Base-by-base conservation (phyloP, 1,140 invertebrate genomes). In the Heterodera schachtii region DNA sequence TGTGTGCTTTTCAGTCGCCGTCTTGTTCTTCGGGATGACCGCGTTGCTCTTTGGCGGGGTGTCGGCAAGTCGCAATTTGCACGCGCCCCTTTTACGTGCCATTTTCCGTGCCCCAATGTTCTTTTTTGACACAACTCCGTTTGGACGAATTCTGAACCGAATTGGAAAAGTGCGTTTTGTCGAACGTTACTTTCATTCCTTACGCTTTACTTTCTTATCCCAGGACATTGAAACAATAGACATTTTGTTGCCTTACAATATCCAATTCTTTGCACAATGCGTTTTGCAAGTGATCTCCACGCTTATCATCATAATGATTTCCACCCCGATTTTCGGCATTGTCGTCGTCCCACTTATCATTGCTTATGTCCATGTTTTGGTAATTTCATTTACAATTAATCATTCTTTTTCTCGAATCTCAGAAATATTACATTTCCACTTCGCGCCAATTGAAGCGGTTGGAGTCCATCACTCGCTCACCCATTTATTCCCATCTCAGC, bases 371-470 rank as follows among this genome's bases (percentile, higher is more conserved):
- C 47, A 41, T n/a, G 69, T 78, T 78, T 78, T 78, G 70, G 49
- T 31, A 49, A 19, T 9, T 21, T 80, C 52, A 9, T 9, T 31
- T 46, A 44, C 13, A 31, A 74, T 21, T 46, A 16, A 4, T 44
- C 16, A 31, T 47, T 60, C 57, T 81, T 91, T 64, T 13, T 5
- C 11, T 64, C 19, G 1, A 2, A 8, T 52, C 16, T 31, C 93
- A 98, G 93, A 93, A 95, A 83, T 96, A 98, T 91, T 98, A 98
- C 90, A 95, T 98, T 73, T 92, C 93, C 1, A 95, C 96, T 0
- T 98, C 96, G 3, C 91, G 97, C 44, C 97, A 99, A 90, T 90
- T 99, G 79, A 98, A 97, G 92, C 93, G 97, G 69, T 90, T 99
- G 44, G 96, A 98, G 90, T 98, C 96, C 0, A 94, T 97, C 0